Percentiles rank a stretch among this genome's conserved stretches.
phyloP scores from a whole-genome alignment of 2,888 invertebrate species.

The Drosophila merina region DNA sequence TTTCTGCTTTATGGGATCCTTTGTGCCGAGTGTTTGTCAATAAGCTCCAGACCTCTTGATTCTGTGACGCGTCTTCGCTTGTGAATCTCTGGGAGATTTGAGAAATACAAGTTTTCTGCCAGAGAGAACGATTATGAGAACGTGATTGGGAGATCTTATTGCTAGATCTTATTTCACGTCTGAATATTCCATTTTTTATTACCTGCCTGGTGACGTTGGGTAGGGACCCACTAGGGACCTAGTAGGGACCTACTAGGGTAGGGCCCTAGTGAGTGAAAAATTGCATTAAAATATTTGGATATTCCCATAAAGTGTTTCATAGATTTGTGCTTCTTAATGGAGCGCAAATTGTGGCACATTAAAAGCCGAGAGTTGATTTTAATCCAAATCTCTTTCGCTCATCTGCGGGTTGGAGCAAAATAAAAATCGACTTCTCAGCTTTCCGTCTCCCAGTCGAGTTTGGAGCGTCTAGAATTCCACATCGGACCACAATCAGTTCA shows the following conservation, averaged over 20 bases:
- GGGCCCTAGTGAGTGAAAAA: neutral
- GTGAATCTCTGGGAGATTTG: neutral
- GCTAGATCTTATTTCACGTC: neutral
- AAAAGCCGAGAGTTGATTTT: neutral
- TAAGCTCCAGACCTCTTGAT: neutral
- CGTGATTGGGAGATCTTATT: neutral
- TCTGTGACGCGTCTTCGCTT: neutral
- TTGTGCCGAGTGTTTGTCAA: slow-evolving; percentile 6
- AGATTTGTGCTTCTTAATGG: slow-evolving; percentile 2
- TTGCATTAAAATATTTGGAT: neutral
- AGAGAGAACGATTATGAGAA: neutral
- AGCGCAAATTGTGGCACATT: neutral
- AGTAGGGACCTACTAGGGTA: no score
- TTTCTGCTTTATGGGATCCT: slow-evolving; percentile 10
- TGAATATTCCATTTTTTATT: neutral
- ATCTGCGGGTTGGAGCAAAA: slow-evolving; percentile 3
- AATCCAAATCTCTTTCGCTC: slow-evolving; percentile 9
- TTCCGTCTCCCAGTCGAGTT: slow-evolving; percentile 51
- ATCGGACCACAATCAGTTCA: slow-evolving; percentile 8
- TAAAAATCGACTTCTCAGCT: slow-evolving; percentile 16
- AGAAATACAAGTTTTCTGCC: slow-evolving; percentile 2
- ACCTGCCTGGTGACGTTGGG: neutral
- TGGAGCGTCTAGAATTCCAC: slow-evolving; percentile 36
- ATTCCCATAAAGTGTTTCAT: slow-evolving; percentile 13
- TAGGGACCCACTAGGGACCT: no score